Conservation (phyloP, 2,797 vertebrate genomes). For the Crossoptilon crossoptilon region DNA sequence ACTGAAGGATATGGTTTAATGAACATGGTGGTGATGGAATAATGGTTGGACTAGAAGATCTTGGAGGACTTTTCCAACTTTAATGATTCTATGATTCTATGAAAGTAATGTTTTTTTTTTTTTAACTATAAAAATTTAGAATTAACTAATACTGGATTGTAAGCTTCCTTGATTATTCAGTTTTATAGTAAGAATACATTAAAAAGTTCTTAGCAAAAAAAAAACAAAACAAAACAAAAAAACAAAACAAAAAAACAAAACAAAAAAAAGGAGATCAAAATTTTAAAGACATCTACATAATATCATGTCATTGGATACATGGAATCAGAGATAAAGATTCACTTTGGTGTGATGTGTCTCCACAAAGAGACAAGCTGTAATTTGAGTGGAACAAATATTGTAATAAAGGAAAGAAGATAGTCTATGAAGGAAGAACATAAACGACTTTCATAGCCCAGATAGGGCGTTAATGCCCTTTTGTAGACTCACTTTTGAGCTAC, state of each 20-base stretch:
- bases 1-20: no score
- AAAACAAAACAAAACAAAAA: conserved; percentile 9
- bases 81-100: conserved; percentile 12
- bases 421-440: background rate
- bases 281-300: conserved; percentile 23
- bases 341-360: conserved; percentile 34
- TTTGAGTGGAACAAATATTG: background rate
- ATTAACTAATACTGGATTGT: background rate
- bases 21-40: no score
- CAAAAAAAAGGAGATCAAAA: background rate
- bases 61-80: no score
- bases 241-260: background rate
- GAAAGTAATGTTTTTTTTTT: background rate
- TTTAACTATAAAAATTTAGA: background rate
- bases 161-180: background rate
- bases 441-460: background rate
- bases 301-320: background rate
- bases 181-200: background rate
- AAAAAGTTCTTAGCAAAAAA: conserved; percentile 5
- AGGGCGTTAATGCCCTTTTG: background rate
- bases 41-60: no score
- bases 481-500: background rate
- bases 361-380: conserved; percentile 43
- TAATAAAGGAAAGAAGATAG: background rate
- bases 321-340: background rate